Percentiles rank a stretch among this genome's conserved stretches.
phyloP scores from a whole-genome alignment of 2,113 vertebrate genomes.

The Nesospiza acunhae region DNA sequence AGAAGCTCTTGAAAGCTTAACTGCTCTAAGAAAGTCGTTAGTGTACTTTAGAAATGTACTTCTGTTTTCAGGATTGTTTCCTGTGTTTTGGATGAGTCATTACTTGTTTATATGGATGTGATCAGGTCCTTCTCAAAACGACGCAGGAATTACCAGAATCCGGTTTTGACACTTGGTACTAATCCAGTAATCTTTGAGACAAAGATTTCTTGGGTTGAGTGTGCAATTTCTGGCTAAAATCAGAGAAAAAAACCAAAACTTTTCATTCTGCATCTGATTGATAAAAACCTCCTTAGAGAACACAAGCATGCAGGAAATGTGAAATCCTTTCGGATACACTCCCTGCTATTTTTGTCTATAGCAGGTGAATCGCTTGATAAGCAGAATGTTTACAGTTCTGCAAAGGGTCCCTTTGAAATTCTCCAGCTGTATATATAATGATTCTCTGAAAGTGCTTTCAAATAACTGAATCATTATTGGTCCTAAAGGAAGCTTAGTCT shows the following conservation, averaged over 20 bases:
- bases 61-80: background rate
- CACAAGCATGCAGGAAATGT: background rate
- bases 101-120: conserved; percentile 2
- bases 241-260: background rate
- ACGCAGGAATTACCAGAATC: background rate
- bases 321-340: background rate
- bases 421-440: background rate
- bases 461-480: background rate
- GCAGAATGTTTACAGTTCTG: background rate
- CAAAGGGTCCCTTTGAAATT: background rate
- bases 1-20: conserved; percentile 17
- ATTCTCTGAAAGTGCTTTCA: background rate
- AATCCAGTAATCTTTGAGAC: background rate
- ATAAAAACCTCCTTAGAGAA: background rate
- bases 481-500: background rate
- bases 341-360: background rate
- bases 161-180: background rate
- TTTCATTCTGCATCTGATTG: background rate
- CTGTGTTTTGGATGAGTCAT: conserved; percentile 28
- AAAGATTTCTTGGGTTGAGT: background rate
- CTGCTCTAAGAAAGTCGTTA: background rate
- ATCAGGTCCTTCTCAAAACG: conserved; percentile 10
- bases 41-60: background rate
- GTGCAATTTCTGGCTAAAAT: background rate
- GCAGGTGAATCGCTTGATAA: conserved; percentile 14